Evolutionary conservation across 2,888 invertebrate genomes (phyloP), one percentile per base, ranked within the genome.

Genomic region (Scaptomyza polygonia): DNA sequence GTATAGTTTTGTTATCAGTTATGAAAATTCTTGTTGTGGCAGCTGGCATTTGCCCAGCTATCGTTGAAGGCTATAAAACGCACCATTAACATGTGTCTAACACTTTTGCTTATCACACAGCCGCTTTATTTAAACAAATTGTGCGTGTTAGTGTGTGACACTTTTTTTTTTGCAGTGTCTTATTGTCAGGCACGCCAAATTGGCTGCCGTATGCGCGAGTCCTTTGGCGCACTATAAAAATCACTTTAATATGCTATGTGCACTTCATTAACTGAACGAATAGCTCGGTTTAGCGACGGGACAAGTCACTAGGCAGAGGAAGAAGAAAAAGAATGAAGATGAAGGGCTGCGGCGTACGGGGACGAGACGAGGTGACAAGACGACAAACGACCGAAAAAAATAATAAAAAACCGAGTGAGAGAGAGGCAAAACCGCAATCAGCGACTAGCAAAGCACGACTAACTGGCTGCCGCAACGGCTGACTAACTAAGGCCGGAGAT

Each of bases 381-480:
- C 42, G 51, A 39, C 39, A 27, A 39, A 25, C 66, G 62, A 66
- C 66, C 43, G 55, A 56, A 36, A 48, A 48, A 59, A 57, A 32
- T 32, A 57, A 9, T 16, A 9, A 39, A 9, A 39, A 16, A 39
- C 39, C 39, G 16, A 67, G 21, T 3, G 59, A 58, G 63, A 71
- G 72, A 53, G 68, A 72, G 65, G 56, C 58, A 59, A 79, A 72
- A 83, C 83, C 86, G 79, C 66, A 55, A 65, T 58, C 88, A 70
- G 68, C 77, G 86, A 84, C 81, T 88, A 80, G 82, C 88, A 78
- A 78, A 81, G 76, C 81, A 84, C 78, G 73, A 84, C 88, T 84
- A 88, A 88, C 88, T 72, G 81, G 64, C 75, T 72, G 71, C 78
- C 77, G 86, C 67, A 62, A 69, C 70, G 71, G 86, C 86, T 74